Evolutionary conservation across 2,797 vertebrate species (phyloP).

Genomic region (Erethizon dorsatum): DNA sequence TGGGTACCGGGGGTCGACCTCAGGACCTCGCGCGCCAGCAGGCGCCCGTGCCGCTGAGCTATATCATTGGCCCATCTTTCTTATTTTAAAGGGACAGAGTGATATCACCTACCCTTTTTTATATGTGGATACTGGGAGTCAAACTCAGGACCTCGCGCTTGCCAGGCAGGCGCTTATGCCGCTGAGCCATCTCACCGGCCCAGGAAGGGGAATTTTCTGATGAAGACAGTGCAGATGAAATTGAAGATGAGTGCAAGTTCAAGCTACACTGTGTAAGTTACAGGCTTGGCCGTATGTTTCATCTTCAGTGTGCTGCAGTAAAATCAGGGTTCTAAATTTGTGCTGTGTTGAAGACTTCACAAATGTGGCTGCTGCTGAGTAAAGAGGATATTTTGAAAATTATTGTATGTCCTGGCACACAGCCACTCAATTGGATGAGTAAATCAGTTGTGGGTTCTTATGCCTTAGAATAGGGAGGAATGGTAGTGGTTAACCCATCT

Average conservation of each 20-base stretch:
- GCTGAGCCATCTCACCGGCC: no score
- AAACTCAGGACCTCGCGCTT: no score
- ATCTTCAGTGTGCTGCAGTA: fast-evolving
- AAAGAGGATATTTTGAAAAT: background rate
- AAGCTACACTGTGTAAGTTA: conserved; percentile 95
- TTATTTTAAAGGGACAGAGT: no score
- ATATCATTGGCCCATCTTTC: no score
- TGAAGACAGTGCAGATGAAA: conserved; percentile 99
- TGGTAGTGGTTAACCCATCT: background rate
- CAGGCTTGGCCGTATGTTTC: background rate
- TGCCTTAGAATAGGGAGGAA: background rate
- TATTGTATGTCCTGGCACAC: background rate
- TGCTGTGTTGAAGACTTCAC: background rate
- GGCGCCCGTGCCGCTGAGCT: no score
- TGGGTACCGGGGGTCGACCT: no score
- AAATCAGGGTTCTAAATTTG: background rate
- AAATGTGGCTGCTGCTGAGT: background rate
- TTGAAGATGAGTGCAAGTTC: conserved; percentile 98
- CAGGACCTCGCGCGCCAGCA: no score
- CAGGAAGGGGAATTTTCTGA: conserved; percentile 99
- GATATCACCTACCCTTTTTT: no score
- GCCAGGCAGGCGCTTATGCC: no score
- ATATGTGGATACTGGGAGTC: no score
- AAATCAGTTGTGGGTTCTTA: background rate
- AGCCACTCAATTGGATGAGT: background rate